A percentile compares a stretch with the other conserved stretches of the same genome.
Conservation (phyloP, 2,888 invertebrate genomes). For the Scaptomyza polygonia region DNA sequence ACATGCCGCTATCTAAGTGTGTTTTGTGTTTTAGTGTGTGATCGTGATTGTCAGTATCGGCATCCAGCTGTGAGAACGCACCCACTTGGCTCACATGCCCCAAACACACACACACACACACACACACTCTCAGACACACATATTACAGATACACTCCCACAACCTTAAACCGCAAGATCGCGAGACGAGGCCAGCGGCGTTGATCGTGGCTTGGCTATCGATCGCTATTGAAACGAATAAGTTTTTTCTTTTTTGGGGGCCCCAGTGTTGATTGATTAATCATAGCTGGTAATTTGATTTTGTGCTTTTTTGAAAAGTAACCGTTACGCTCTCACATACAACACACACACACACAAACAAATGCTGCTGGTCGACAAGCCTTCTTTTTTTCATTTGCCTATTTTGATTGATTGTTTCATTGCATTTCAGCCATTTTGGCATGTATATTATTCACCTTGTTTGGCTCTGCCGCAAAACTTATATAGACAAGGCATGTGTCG, state of each 20-base stretch:
- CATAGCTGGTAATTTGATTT: conserved; percentile 79
- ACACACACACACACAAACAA: conserved; percentile 10
- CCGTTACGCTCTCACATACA: conserved; percentile 59
- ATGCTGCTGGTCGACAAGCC: conserved; percentile 54
- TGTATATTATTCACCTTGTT: conserved; percentile 63
- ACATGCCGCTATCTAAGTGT: conserved; percentile 53
- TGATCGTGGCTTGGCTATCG: conserved; percentile 56
- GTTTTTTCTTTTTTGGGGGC: conserved; percentile 3
- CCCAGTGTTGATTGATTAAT: conserved; percentile 77
- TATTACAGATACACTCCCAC: conserved; percentile 43
- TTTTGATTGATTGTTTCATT: conserved; percentile 78
- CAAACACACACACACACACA: conserved; percentile 20
- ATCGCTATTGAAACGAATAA: conserved; percentile 25
- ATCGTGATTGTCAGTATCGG: conserved; percentile 65
- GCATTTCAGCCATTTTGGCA: conserved; percentile 70
- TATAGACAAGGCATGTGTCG: conserved; percentile 55
- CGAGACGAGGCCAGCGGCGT: conserved; percentile 67
- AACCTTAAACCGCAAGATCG: conserved; percentile 40
- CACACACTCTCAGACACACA: conserved; percentile 19
- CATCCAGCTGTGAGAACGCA: conserved; percentile 78
- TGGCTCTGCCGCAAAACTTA: conserved; percentile 28
- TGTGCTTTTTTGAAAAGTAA: conserved; percentile 68
- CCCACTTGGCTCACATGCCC: conserved; percentile 65
- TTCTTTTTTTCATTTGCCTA: conserved; percentile 58
- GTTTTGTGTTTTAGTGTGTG: conserved; percentile 26